Evolutionary conservation across 2,888 invertebrate genomes (phyloP).

Genomic region (Hirtodrosophila alboralis): DNA sequence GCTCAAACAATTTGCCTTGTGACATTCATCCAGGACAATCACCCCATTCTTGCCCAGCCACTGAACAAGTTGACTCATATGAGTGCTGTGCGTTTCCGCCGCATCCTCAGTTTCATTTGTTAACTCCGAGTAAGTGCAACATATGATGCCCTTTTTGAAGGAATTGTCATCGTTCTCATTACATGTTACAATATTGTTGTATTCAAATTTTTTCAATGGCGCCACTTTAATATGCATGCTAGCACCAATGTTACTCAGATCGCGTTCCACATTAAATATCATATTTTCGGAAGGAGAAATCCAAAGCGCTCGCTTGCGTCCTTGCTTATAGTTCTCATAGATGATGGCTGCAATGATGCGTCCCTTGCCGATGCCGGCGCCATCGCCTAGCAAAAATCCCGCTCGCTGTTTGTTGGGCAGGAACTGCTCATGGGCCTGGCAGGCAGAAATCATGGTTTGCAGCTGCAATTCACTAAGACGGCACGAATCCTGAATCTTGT

Average conservation of each 20-base stretch:
- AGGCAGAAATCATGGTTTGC: constrained; percentile 98
- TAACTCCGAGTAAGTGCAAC: constrained; percentile 98
- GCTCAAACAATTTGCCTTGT: constrained; percentile 99
- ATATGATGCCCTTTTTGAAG: constrained; percentile 96
- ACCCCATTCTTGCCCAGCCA: constrained; percentile 98
- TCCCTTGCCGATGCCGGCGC: constrained; percentile 99
- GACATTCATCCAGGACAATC: constrained; percentile 99
- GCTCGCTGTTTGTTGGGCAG: constrained; percentile 95
- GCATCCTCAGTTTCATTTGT: constrained; percentile 97
- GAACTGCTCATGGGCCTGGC: constrained; percentile 96
- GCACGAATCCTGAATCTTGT: constrained; percentile 91
- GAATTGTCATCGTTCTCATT: constrained; percentile 88
- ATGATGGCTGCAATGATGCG: constrained; percentile 99
- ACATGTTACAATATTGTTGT: constrained; percentile 94
- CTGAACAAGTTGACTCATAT: constrained; percentile 97
- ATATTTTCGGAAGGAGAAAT: constrained; percentile 99
- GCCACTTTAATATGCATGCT: constrained; percentile 92
- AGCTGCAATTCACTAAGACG: constrained; percentile 97
- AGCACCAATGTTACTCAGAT: constrained; percentile 97
- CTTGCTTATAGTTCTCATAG: constrained; percentile 96
- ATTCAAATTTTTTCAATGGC: constrained; percentile 97
- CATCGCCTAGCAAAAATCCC: constrained; percentile 98
- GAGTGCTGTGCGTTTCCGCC: constrained; percentile 86
- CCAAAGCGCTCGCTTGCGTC: constrained; percentile 97
- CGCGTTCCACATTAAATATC: constrained; percentile 98